These are phyloP conservation scores for Nanorana parkeri DNA, from an alignment of 2,113 vertebrate species.

Conservation along the genomic window DNA sequence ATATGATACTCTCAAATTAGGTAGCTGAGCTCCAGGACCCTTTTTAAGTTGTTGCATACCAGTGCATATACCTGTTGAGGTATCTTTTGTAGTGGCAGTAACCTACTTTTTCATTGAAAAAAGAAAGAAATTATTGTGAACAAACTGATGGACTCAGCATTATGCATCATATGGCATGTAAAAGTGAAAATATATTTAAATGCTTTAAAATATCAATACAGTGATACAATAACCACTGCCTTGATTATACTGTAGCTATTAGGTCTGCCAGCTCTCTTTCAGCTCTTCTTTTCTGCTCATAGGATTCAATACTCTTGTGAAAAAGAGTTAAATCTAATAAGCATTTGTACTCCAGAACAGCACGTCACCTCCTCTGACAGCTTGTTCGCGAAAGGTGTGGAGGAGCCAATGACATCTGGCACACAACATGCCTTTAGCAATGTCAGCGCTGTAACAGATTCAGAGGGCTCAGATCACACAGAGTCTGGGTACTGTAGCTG, in stretches of 20 bases:
- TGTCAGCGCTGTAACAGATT: conserved; percentile 21
- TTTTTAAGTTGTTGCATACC: too few relatives aligned
- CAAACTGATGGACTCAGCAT: too few relatives aligned
- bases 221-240: too few relatives aligned
- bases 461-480: conserved; percentile 12
- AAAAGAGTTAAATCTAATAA: conserved; percentile 8
- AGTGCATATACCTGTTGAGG: too few relatives aligned
- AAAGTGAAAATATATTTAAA: too few relatives aligned
- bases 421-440: conserved; percentile 42
- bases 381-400: conserved; percentile 25
- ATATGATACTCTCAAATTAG: too few relatives aligned
- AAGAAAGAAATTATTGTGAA: too few relatives aligned
- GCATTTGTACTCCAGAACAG: conserved; percentile 19
- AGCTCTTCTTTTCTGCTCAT: not conserved
- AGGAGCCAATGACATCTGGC: conserved; percentile 29
- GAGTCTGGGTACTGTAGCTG: not conserved
- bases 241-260: conserved; percentile 1
- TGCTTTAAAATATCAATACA: too few relatives aligned
- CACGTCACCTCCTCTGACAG: conserved; percentile 29
- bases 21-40: too few relatives aligned
- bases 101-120: too few relatives aligned
- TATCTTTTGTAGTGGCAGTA: too few relatives aligned
- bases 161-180: too few relatives aligned
- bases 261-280: not conserved
- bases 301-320: conserved; percentile 28